These are phyloP conservation scores for Microtus pennsylvanicus DNA, from an alignment of 2,113 vertebrate genomes.

Conservation along the genomic window DNA sequence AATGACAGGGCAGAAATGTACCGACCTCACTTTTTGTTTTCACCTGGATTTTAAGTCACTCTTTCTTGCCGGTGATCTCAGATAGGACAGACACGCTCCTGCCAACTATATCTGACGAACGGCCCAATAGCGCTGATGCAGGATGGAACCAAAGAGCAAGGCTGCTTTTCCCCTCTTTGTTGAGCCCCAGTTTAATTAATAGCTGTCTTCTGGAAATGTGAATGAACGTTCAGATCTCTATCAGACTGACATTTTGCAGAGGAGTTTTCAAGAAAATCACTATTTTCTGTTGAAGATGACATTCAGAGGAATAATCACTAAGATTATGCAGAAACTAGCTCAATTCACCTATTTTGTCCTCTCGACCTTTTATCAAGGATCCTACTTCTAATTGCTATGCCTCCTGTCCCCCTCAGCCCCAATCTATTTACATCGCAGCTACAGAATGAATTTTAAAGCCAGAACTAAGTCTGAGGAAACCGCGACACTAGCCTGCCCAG, in stretches of 20 bases:
- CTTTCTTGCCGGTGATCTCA: neutral
- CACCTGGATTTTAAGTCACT: neutral
- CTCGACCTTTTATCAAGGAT: neutral
- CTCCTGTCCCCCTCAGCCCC: neutral
- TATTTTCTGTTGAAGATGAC: slow-evolving; percentile 13
- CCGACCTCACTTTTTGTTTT: neutral
- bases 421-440: neutral
- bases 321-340: neutral
- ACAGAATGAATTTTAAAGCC: neutral
- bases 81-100: neutral
- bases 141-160: neutral
- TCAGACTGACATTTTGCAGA: neutral
- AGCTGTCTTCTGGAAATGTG: neutral
- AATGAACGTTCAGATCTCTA: neutral
- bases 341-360: neutral
- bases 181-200: neutral
- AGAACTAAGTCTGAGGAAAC: neutral
- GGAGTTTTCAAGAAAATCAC: slow-evolving; percentile 37
- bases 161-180: neutral
- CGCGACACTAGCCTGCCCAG: neutral
- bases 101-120: neutral
- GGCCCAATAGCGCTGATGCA: neutral
- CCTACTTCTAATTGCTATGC: neutral
- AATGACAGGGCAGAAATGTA: neutral
- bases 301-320: neutral